Conservation (phyloP, 2,888 invertebrate genomes). For the Aphidius colemani region DNA sequence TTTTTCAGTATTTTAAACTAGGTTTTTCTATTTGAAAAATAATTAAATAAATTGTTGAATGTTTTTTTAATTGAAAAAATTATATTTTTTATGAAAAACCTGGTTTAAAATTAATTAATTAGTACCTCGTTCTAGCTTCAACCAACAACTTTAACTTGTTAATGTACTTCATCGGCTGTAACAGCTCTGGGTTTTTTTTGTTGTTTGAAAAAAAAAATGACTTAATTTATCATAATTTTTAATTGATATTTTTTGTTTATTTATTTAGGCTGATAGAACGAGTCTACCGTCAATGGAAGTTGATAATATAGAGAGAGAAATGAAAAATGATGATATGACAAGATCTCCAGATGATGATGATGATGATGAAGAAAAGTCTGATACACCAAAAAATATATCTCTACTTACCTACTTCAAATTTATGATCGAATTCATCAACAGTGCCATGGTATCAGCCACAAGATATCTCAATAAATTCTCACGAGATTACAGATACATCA, state of each 20-base stretch:
- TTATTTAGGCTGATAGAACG: slow-evolving; percentile 42
- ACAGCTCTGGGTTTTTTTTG: slow-evolving; percentile 7
- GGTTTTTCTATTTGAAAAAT: too few species aligned
- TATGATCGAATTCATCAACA: slow-evolving; percentile 74
- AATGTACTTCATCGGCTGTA: slow-evolving; percentile 20
- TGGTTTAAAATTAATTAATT: slow-evolving; percentile 8
- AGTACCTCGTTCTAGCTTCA: slow-evolving; percentile 18
- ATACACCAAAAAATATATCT: slow-evolving; percentile 62
- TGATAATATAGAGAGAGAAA: slow-evolving; percentile 43
- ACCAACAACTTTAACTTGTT: slow-evolving; percentile 18
- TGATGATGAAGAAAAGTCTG: slow-evolving; percentile 39
- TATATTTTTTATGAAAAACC: too few species aligned
- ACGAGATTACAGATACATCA: slow-evolving; percentile 92
- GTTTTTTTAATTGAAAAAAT: slow-evolving; percentile 1
- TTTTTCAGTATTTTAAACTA: too few species aligned
- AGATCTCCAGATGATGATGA: slow-evolving; percentile 36
- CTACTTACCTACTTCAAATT: slow-evolving; percentile 65
- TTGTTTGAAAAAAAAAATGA: not conserved
- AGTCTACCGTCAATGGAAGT: slow-evolving; percentile 46
- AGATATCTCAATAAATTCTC: slow-evolving; percentile 85
- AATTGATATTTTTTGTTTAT: not conserved
- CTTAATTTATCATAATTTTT: not conserved
- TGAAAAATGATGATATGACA: slow-evolving; percentile 36
- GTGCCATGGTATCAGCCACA: slow-evolving; percentile 81
- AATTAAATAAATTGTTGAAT: slow-evolving; percentile 1